Conservation (phyloP, 2,797 vertebrate species). For the Alectoris magna region DNA sequence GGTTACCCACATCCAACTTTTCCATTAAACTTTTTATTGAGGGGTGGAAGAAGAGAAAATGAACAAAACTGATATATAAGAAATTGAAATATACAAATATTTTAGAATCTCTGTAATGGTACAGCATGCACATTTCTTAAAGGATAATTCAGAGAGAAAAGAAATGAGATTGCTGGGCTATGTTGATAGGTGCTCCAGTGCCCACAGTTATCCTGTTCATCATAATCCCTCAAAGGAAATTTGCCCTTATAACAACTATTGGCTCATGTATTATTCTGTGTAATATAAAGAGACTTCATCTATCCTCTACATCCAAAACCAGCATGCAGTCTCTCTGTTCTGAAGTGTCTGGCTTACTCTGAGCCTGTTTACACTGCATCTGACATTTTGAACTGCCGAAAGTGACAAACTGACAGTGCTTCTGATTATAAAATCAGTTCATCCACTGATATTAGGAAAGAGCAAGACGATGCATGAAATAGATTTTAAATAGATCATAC, state of each 20-base stretch:
- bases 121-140: neutral
- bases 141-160: neutral
- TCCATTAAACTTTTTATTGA: neutral
- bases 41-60: neutral
- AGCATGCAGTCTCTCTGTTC: slow-evolving; percentile 12
- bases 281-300: slow-evolving; percentile 10
- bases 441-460: slow-evolving; percentile 13
- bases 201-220: neutral
- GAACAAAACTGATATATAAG: neutral
- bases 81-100: neutral
- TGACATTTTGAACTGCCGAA: slow-evolving; percentile 51
- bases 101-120: neutral
- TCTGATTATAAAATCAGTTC: slow-evolving; percentile 39
- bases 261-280: slow-evolving; percentile 61
- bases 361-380: slow-evolving; percentile 8
- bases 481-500: neutral
- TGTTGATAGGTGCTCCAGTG: neutral
- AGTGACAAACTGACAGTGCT: slow-evolving; percentile 22
- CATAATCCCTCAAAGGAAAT: slow-evolving; percentile 35
- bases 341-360: neutral
- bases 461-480: neutral
- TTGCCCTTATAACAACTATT: slow-evolving; percentile 31
- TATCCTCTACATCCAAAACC: neutral
- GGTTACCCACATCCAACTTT: neutral
- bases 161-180: neutral